These are phyloP conservation scores for Mesembrinibis cayennensis DNA, from an alignment of 2,113 vertebrate genomes.

Conservation along the genomic window DNA sequence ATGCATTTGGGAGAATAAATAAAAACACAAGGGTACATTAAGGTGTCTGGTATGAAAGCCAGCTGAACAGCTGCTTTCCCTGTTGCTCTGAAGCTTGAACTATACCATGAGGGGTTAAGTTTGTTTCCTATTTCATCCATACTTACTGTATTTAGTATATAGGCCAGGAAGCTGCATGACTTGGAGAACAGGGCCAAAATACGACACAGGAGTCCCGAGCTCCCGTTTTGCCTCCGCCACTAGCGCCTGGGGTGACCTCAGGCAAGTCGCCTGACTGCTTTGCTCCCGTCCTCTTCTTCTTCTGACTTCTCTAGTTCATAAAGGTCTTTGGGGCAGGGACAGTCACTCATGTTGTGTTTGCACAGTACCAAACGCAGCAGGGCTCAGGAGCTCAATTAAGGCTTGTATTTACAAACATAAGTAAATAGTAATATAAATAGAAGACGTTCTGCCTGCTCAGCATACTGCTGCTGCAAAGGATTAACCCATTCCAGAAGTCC, in stretches of 20 bases:
- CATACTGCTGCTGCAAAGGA: background rate
- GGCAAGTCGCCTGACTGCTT: background rate
- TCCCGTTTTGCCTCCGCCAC: background rate
- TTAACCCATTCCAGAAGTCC: constrained; percentile 59
- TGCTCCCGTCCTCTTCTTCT: background rate
- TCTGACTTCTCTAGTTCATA: background rate
- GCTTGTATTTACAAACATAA: constrained; percentile 44
- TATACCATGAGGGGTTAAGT: background rate
- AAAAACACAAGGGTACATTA: background rate
- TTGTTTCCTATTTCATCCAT: background rate
- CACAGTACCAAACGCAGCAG: background rate
- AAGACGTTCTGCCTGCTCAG: constrained; percentile 50
- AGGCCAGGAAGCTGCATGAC: background rate
- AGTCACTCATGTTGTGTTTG: background rate
- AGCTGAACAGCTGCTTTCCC: background rate
- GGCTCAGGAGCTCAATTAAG: constrained; percentile 31
- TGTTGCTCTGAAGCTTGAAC: background rate
- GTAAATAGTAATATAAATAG: constrained; percentile 55
- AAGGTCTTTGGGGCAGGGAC: constrained; percentile 27
- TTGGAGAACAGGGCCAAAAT: background rate
- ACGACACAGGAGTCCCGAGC: background rate
- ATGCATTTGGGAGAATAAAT: background rate
- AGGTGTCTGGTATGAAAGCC: background rate
- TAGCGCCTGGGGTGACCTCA: background rate
- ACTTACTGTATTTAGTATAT: background rate